Percentiles rank a stretch among this genome's conserved stretches.
Conservation (phyloP, 1,140 invertebrate genomes). For the Penaeus chinensis region DNA sequence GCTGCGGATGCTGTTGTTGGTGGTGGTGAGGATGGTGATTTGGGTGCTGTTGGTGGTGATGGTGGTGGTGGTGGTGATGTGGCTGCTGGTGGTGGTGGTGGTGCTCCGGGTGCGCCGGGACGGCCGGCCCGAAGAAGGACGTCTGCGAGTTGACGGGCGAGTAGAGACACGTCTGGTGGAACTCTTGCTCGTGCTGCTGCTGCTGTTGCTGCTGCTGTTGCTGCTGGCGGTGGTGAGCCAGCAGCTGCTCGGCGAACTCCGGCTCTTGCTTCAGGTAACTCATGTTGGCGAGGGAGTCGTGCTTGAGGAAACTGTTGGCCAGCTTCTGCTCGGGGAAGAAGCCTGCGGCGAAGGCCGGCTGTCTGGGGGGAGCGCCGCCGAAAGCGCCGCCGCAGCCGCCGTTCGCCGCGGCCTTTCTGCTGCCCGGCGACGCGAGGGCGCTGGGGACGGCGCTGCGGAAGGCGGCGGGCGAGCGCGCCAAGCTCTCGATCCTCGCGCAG, state of each 20-base stretch:
- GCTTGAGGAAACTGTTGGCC: constrained; percentile 27
- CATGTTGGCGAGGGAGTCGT: neutral
- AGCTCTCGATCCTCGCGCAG: constrained; percentile 15
- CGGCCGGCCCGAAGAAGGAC: constrained; percentile 3
- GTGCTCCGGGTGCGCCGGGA: constrained; percentile 1
- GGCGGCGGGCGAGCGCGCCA: constrained; percentile 13
- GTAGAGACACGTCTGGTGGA: constrained; percentile 41
- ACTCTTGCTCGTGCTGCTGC: constrained; percentile 13
- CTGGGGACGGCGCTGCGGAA: constrained; percentile 34
- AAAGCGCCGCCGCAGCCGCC: constrained; percentile 28
- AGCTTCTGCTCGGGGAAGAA: constrained; percentile 48
- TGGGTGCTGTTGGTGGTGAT: constrained; percentile 66
- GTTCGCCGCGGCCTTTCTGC: constrained; percentile 15
- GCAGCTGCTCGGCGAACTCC: constrained; percentile 28
- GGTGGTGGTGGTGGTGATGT: constrained; percentile 40
- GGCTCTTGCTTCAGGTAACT: constrained; percentile 25
- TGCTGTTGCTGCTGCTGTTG: constrained; percentile 34
- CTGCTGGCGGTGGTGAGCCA: constrained; percentile 2
- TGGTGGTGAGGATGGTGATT: constrained; percentile 69
- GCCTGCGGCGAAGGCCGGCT: constrained; percentile 8
- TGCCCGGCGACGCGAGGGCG: constrained; percentile 11
- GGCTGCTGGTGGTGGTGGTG: constrained; percentile 42
- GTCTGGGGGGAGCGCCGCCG: constrained; percentile 30
- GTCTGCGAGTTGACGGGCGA: constrained; percentile 58
- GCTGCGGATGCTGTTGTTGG: constrained; percentile 63